These are phyloP conservation scores for Andrena fulva DNA, from an alignment of 2,888 invertebrate genomes.

Conservation along the genomic window DNA sequence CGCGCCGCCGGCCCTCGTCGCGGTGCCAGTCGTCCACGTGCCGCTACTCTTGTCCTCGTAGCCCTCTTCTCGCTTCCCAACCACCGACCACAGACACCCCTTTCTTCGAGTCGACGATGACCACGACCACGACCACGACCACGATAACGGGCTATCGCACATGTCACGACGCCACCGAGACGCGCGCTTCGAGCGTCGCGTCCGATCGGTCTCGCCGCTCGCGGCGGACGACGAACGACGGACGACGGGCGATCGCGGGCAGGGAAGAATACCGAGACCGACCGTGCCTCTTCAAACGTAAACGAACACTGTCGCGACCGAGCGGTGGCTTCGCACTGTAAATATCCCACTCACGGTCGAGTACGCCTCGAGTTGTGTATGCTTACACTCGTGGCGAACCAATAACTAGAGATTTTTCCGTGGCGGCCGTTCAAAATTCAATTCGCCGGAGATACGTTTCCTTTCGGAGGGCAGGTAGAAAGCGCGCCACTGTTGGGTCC, in stretches of 20 bases:
- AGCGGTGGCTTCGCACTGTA: no score
- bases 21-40: conserved; percentile 72
- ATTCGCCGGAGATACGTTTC: no score
- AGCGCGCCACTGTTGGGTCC: conserved; percentile 27
- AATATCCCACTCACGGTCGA: no score
- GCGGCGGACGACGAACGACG: neutral
- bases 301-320: no score
- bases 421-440: no score
- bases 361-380: no score
- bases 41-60: conserved; percentile 61
- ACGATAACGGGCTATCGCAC: conserved; percentile 61
- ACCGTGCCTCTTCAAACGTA: no score
- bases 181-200: conserved; percentile 24
- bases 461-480: conserved; percentile 28
- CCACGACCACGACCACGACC: conserved; percentile 33
- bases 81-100: conserved; percentile 51
- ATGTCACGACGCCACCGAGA: conserved; percentile 68
- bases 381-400: conserved; percentile 16
- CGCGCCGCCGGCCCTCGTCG: conserved; percentile 75
- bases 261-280: neutral
- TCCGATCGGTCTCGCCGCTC: neutral
- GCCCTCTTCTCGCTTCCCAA: conserved; percentile 38
- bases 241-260: neutral
- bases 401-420: no score
- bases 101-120: conserved; percentile 37